Base-by-base conservation (phyloP, 2,113 vertebrate species). In the Alectura lathami region DNA sequence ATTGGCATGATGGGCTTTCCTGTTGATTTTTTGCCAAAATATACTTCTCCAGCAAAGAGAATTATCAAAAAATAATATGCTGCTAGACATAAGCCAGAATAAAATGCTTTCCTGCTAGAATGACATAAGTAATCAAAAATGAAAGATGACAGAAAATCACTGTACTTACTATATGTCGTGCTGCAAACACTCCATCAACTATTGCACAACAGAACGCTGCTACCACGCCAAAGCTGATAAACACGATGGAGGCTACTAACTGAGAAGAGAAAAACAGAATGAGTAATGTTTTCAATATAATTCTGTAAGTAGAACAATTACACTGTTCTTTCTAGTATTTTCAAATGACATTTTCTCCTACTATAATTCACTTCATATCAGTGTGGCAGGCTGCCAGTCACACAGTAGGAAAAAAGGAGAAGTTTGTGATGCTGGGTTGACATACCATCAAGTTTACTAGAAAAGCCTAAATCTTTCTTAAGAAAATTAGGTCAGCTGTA, bases 151-250 rank as follows among this genome's bases (percentile, higher is more conserved):
- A 91, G 48, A 57, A 89, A 88, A 86, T 66, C 11, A 13, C 48
- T 82, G 36, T 94, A 99, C 99, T 98, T 97, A 99, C 99, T 22
- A 99, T 98, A 91, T 99, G 98, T 54, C 98, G 98, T 7, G 99
- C 98, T 2, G 99, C 99, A 13, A 99, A 98, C 91, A 99, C 98
- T 30, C 99, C 98, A 5, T 99, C 99, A 72, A 99, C 98, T 11
- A 99, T 97, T 84, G 99, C 98, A 66, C 99, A 99, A 96, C 99
- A 98, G 97, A 99, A 99, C 3, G 99, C 98, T 2, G 98, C 98
- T 32, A 98, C 98, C 66, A 99, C 98, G 3, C 99, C 99, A 22
- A 99, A 98, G 91, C 99, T 99, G 98, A 99, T 98, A 95, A 99
- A 99, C 83, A 99, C 98, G 2, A 99, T 98, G 56, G 99, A 98